Percentiles rank a stretch among this genome's conserved stretches.
These are phyloP conservation scores for Cryptus armator DNA, from an alignment of 2,888 invertebrate species.

Conservation along the genomic window DNA sequence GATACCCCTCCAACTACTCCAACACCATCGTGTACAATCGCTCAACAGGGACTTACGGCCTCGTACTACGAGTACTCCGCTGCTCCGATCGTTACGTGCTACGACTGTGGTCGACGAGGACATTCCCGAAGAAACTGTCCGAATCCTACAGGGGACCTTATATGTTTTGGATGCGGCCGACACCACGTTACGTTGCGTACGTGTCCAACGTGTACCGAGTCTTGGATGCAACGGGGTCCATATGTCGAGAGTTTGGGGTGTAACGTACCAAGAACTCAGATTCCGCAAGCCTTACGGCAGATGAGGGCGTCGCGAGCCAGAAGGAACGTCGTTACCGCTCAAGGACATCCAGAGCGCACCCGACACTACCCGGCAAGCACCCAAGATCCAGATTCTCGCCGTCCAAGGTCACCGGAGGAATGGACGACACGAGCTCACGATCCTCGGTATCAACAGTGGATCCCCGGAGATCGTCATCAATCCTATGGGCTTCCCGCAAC, in stretches of 20 bases:
- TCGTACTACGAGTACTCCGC: background rate
- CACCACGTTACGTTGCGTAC: background rate
- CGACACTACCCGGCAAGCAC: too few species aligned
- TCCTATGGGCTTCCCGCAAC: background rate
- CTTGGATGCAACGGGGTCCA: background rate
- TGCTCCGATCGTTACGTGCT: background rate
- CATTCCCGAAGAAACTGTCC: background rate
- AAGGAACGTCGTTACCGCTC: too few species aligned
- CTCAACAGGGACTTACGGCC: background rate
- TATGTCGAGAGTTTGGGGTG: background rate
- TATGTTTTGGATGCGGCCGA: background rate
- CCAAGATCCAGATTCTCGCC: too few species aligned
- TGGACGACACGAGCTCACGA: background rate
- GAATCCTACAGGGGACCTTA: background rate
- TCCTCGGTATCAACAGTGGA: background rate
- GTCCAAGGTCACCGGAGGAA: background rate
- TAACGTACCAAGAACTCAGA: background rate
- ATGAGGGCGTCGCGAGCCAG: background rate
- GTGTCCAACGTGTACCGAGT: background rate
- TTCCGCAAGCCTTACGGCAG: background rate
- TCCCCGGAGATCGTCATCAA: background rate
- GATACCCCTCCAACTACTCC: background rate
- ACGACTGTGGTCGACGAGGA: background rate
- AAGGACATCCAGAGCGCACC: too few species aligned
- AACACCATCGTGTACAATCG: background rate